Evolutionary conservation across 2,888 invertebrate genomes (phyloP).

Genomic region (Drosophila greeni): DNA sequence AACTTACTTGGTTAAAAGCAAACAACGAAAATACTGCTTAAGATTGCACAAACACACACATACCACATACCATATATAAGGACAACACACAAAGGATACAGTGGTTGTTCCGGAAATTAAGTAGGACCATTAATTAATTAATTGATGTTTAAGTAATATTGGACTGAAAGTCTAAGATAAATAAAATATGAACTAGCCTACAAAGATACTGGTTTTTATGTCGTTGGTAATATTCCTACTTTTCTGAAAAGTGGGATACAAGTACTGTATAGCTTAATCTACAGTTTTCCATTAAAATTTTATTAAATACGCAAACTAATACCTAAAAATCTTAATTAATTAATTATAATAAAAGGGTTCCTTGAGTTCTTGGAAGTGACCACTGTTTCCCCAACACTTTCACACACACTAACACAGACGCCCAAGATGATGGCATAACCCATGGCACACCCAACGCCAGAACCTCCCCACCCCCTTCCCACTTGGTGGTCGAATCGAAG

Average conservation of each 20-base stretch:
- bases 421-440: slow-evolving; percentile 37
- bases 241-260: neutral
- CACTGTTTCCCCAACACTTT: slow-evolving; percentile 8
- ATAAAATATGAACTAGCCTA: neutral
- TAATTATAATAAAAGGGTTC: neutral
- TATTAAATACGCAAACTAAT: neutral
- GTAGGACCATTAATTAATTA: slow-evolving; percentile 3
- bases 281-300: neutral
- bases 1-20: slow-evolving; percentile 50
- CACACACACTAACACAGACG: slow-evolving; percentile 2
- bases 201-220: too few species aligned
- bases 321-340: neutral
- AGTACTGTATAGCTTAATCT: neutral
- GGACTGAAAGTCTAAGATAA: too few species aligned
- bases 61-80: neutral
- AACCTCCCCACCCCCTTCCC: neutral
- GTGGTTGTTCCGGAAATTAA: neutral
- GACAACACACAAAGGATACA: slow-evolving; percentile 6
- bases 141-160: neutral
- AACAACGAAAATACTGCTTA: slow-evolving; percentile 51
- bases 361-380: neutral
- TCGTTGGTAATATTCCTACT: too few species aligned
- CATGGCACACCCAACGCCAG: slow-evolving; percentile 10
- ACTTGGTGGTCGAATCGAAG: slow-evolving; percentile 29
- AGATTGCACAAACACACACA: slow-evolving; percentile 39